Conservation (phyloP, 2,113 vertebrate species). For the Pteronura brasiliensis region DNA sequence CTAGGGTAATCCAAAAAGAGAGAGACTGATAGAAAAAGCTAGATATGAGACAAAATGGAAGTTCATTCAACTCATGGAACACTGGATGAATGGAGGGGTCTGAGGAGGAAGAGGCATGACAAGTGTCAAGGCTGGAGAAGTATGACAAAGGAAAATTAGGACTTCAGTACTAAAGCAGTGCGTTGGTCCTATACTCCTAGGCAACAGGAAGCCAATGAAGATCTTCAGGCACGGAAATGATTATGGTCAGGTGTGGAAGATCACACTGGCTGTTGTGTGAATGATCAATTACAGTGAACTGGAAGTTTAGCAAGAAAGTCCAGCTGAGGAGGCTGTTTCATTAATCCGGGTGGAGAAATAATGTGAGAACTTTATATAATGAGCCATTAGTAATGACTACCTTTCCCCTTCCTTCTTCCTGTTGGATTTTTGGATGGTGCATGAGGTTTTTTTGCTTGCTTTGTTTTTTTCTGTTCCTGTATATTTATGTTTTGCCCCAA, state of each 20-base stretch:
- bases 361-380: neutral
- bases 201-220: neutral
- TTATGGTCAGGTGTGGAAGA: neutral
- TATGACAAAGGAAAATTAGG: neutral
- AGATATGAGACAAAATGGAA: neutral
- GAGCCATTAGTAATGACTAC: neutral
- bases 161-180: neutral
- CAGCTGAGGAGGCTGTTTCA: neutral
- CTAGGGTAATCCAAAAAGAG: neutral
- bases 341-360: neutral
- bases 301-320: neutral
- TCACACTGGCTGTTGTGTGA: neutral
- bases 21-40: neutral
- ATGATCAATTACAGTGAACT: neutral
- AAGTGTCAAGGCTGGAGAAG: neutral
- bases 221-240: neutral
- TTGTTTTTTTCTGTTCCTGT: neutral
- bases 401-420: neutral
- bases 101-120: no score
- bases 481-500: neutral
- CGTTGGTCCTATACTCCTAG: neutral
- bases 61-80: neutral
- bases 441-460: neutral
- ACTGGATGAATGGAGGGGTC: neutral
- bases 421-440: neutral